These are phyloP conservation scores for Eilema caniola DNA, from an alignment of 2,888 invertebrate genomes.

Conservation along the genomic window DNA sequence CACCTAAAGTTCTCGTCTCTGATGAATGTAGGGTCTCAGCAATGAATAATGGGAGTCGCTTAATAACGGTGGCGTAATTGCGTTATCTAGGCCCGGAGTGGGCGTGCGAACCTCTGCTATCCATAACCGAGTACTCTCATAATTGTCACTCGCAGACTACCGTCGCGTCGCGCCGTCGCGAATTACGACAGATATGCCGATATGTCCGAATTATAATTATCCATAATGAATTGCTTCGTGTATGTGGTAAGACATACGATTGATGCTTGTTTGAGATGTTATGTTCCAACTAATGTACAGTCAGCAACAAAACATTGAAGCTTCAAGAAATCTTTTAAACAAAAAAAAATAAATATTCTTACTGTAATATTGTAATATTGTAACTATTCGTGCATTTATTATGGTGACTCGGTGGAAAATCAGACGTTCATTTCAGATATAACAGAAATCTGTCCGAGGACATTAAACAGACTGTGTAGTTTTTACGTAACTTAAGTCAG, in stretches of 20 bases:
- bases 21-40: slow-evolving; percentile 71
- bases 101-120: slow-evolving; percentile 71
- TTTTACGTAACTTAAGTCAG: not conserved
- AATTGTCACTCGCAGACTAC: slow-evolving; percentile 76
- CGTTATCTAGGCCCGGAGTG: slow-evolving; percentile 78
- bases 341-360: too few species aligned
- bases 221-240: slow-evolving; percentile 16
- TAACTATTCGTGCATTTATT: too few species aligned
- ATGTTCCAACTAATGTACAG: too few species aligned
- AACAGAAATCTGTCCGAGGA: too few species aligned
- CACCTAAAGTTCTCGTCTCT: slow-evolving; percentile 47
- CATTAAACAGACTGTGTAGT: too few species aligned
- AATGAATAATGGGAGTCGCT: slow-evolving; percentile 81
- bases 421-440: too few species aligned
- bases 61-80: slow-evolving; percentile 81
- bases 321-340: too few species aligned
- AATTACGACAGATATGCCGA: slow-evolving; percentile 53
- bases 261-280: not conserved
- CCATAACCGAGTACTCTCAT: slow-evolving; percentile 78
- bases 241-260: not conserved
- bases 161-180: slow-evolving; percentile 24
- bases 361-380: too few species aligned
- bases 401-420: too few species aligned
- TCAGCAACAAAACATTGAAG: too few species aligned
- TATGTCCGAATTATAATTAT: slow-evolving; percentile 42